These are phyloP conservation scores for Meloidogyne exigua DNA, from an alignment of 1,140 invertebrate species.

Conservation along the genomic window DNA sequence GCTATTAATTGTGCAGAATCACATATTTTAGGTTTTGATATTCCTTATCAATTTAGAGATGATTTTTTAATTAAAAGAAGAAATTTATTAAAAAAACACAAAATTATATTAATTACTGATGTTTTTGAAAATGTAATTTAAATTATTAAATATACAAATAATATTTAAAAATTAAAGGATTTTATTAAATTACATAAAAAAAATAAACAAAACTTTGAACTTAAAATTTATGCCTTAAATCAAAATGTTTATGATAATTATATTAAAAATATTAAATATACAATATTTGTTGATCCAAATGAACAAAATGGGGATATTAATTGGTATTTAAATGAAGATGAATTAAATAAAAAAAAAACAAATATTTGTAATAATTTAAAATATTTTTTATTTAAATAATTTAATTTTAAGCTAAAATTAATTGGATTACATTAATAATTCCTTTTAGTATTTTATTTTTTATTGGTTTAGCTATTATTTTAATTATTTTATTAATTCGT, in stretches of 20 bases:
- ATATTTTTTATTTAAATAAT: not conserved
- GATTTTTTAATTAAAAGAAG: not conserved
- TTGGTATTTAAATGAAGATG: not conserved
- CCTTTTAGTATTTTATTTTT: not conserved
- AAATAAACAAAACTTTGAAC: not conserved
- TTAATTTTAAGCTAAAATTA: not conserved
- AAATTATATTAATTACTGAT: not conserved
- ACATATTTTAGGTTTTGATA: not conserved
- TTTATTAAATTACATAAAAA: not conserved
- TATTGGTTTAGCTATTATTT: constrained; percentile 1
- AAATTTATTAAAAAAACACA: not conserved
- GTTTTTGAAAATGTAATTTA: not conserved
- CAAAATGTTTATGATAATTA: not conserved
- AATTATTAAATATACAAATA: not conserved
- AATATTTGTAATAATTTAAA: not conserved
- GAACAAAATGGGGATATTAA: not conserved
- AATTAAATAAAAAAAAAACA: not conserved
- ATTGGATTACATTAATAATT: not conserved
- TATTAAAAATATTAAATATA: not conserved
- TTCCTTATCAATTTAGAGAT: not conserved
- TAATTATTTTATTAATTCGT: constrained; percentile 2
- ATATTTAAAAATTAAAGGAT: not conserved
- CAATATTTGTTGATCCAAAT: not conserved
- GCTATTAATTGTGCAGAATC: not conserved
- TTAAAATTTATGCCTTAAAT: not conserved